These are phyloP conservation scores for Noctua comes DNA, from an alignment of 2,888 invertebrate species.

Conservation along the genomic window DNA sequence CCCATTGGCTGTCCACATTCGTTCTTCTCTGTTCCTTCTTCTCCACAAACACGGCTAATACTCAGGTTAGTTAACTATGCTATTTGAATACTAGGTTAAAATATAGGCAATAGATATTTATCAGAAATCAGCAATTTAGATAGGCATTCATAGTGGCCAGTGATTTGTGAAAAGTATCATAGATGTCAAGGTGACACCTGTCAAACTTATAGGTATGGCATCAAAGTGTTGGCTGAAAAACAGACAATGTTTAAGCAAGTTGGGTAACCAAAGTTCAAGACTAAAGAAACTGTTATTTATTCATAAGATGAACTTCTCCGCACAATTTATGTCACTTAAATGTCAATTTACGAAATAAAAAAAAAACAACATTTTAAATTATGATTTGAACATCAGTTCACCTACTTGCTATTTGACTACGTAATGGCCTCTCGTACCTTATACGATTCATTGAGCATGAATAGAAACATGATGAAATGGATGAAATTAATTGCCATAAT, in stretches of 20 bases:
- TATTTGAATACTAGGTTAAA: too few relatives aligned
- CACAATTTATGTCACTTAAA: slow-evolving; percentile 45
- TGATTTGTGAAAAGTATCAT: not conserved
- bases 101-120: not conserved
- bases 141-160: not conserved
- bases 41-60: slow-evolving; percentile 82
- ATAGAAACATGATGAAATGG: slow-evolving; percentile 34
- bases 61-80: slow-evolving; percentile 80
- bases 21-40: slow-evolving; percentile 85
- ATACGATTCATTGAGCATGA: slow-evolving; percentile 42
- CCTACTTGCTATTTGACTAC: slow-evolving; percentile 27
- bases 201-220: not conserved
- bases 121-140: not conserved
- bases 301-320: slow-evolving; percentile 9
- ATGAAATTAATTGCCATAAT: slow-evolving; percentile 52
- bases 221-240: not conserved
- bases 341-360: slow-evolving; percentile 51
- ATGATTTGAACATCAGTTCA: slow-evolving; percentile 34
- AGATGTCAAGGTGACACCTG: slow-evolving; percentile 24
- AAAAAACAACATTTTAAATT: slow-evolving; percentile 30
- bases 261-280: slow-evolving; percentile 4
- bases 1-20: slow-evolving; percentile 84
- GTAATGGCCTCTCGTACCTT: slow-evolving; percentile 25
- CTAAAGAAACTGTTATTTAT: slow-evolving; percentile 28
- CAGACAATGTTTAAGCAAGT: not conserved